Evolutionary conservation across 2,888 invertebrate species (phyloP).

Genomic region (Ophion obscuratus): DNA sequence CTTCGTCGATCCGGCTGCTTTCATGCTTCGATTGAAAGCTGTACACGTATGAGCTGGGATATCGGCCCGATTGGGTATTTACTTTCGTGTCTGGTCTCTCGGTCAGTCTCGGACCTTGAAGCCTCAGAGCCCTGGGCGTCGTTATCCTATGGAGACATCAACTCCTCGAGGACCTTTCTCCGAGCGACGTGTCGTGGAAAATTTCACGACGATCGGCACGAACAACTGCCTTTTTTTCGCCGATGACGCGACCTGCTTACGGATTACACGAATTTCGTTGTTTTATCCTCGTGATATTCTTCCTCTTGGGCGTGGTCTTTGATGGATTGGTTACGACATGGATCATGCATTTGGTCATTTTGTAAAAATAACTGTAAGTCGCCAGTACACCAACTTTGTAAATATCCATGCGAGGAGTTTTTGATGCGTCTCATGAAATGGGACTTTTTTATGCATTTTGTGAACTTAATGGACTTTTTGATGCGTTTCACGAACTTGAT

Average conservation of each 20-base stretch:
- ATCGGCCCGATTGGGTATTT: constrained; percentile 31
- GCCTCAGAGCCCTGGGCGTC: constrained; percentile 58
- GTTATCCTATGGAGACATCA: constrained; percentile 37
- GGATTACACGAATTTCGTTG: not conserved
- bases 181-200: not conserved
- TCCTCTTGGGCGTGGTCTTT: not conserved
- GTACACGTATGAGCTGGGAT: constrained; percentile 11
- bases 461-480: no score
- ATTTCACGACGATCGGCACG: constrained; percentile 2
- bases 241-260: not conserved
- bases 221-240: constrained; percentile 4
- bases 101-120: constrained; percentile 70
- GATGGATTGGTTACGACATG: not conserved
- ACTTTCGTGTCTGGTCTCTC: constrained; percentile 71
- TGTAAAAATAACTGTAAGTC: not conserved
- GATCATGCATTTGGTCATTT: not conserved
- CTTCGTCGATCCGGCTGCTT: constrained; percentile 46
- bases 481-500: no score
- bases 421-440: no score
- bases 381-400: not conserved
- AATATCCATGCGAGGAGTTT: no score
- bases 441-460: no score
- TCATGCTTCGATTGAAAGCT: constrained; percentile 61
- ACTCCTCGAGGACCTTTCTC: constrained; percentile 6
- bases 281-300: not conserved